Conservation (phyloP, 2,797 vertebrate species). For the Bovichtus variegatus region DNA sequence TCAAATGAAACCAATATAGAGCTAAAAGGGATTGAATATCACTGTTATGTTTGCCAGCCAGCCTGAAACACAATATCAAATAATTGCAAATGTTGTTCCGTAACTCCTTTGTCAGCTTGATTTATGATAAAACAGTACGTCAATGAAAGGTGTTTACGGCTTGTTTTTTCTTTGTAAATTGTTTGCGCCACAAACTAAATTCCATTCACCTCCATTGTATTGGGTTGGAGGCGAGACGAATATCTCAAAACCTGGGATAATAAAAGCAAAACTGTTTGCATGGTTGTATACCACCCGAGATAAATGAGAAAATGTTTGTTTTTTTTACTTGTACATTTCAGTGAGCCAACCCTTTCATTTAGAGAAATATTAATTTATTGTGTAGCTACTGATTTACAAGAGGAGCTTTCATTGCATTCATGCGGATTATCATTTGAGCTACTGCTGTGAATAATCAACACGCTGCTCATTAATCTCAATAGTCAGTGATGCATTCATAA, state of each 20-base stretch:
- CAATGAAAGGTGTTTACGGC: not conserved
- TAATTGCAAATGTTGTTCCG: too few relatives aligned
- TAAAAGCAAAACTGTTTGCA: not conserved
- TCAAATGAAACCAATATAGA: not conserved
- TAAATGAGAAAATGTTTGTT: not conserved
- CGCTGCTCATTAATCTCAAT: constrained; percentile 37
- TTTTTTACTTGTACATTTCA: not conserved
- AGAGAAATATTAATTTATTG: constrained; percentile 7
- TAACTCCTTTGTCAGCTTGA: too few relatives aligned
- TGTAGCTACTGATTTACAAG: constrained; percentile 22
- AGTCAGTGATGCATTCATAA: constrained; percentile 50
- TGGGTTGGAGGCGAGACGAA: not conserved
- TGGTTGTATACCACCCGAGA: not conserved
- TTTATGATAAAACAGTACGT: too few relatives aligned
- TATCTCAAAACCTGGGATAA: not conserved
- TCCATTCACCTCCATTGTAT: not conserved
- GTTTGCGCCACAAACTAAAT: not conserved
- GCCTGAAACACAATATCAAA: not conserved
- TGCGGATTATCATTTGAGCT: constrained; percentile 40
- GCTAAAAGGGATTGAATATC: not conserved
- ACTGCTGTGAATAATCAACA: constrained; percentile 50
- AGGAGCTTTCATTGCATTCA: constrained; percentile 17
- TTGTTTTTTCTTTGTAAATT: not conserved
- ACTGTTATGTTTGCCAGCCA: not conserved
- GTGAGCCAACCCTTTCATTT: not conserved